Base-by-base conservation (phyloP, 1,140 invertebrate genomes). In the Thaumetopoea pityocampa region DNA sequence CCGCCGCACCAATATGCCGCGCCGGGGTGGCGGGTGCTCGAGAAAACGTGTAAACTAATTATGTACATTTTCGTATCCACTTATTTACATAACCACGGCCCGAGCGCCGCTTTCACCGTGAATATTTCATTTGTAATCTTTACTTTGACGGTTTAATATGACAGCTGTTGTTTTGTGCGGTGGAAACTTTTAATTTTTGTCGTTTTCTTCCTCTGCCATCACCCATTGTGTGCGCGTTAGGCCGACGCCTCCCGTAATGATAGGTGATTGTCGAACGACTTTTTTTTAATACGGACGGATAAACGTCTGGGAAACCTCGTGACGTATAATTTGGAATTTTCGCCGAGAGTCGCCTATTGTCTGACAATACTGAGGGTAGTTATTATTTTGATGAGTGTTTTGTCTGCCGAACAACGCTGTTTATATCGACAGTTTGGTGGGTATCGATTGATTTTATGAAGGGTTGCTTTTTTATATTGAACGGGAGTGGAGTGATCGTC, bases 31-130 rank as follows among this genome's bases (percentile, higher is more conserved):
- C 56, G 50, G 51, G 47, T 53, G 62, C 55, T 45, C 50, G 70
- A 73, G 77, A 72, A 76, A 81, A 83, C 71, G 74, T 81, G 77
- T 81, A 81, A 83, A 83, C 79, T 83, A 83, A 83, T 83, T 83
- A 81, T 83, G 70, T 83, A 83, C 77, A 72, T 83, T 83, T 83
- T 83, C 79, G 79, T 83, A 68, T 74, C 72, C 72, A 83, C 74
- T 83, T 83, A 83, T 83, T 83, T 83, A 81, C 79, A 83, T 83
- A 83, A 81, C 70, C 72, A 68, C 67, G 61, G 63, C 47, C 67
- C 69, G 65, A 74, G 62, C 68, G 63, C 69, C 68, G 77, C 77
- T 81, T 79, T 83, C 79, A 81, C 76, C 77, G 79, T 83, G 77
- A 81, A 83, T 83, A 83, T 81, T 83, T 83, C 71, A 84, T 84